These are phyloP conservation scores for Chloroclysta siterata DNA, from an alignment of 2,888 invertebrate species.

Conservation along the genomic window DNA sequence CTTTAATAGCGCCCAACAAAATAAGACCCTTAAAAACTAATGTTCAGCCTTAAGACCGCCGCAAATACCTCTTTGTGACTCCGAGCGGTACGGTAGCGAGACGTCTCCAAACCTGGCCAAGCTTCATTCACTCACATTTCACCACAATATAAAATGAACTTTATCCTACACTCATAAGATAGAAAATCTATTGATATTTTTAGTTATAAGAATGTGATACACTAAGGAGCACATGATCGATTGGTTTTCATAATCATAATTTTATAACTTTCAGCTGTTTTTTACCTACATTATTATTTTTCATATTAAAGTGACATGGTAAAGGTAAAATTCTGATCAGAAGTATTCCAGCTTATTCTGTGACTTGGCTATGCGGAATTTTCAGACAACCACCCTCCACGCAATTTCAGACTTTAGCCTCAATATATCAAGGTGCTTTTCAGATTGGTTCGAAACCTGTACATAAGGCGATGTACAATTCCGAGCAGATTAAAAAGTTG, in stretches of 20 bases:
- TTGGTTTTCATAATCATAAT: too few relatives aligned
- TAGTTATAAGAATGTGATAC: neutral
- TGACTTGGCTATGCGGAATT: slow-evolving; percentile 70
- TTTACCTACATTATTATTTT: neutral
- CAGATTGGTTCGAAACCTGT: slow-evolving; percentile 22
- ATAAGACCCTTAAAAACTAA: slow-evolving; percentile 84
- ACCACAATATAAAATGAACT: slow-evolving; percentile 9
- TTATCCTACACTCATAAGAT: neutral
- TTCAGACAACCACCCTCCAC: slow-evolving; percentile 46
- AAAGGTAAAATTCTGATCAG: neutral
- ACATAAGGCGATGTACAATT: slow-evolving; percentile 71
- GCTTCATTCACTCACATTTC: neutral
- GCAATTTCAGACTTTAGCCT: slow-evolving; percentile 45
- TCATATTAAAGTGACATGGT: neutral
- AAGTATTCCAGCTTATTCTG: neutral
- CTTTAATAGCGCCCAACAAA: slow-evolving; percentile 81
- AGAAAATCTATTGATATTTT: neutral
- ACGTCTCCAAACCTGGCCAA: slow-evolving; percentile 49
- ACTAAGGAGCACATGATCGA: neutral
- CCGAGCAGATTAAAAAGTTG: slow-evolving; percentile 82
- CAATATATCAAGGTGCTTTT: slow-evolving; percentile 36
- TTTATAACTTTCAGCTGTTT: too few relatives aligned
- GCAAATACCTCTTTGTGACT: slow-evolving; percentile 84
- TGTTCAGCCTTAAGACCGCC: slow-evolving; percentile 81
- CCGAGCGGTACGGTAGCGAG: slow-evolving; percentile 64